Evolutionary conservation across 2,888 invertebrate genomes (phyloP), one percentile per base, ranked within the genome.

Genomic region (Tipula confusa): DNA sequence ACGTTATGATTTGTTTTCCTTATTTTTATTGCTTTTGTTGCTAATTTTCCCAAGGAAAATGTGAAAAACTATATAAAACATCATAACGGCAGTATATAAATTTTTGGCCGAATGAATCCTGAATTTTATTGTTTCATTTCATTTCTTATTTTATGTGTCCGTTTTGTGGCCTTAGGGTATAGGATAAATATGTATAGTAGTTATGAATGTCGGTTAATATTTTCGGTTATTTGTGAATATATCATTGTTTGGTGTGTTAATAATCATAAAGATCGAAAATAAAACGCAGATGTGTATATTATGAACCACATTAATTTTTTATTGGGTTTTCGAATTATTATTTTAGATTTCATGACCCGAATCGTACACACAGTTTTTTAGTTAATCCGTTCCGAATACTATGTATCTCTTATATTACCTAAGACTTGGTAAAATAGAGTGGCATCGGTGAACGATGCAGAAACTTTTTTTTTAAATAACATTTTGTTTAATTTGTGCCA

Each of bases 101-200:
- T 64, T 64, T 64, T 6, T 7, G 24, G 64, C 24, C 24, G 64
- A 64, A 24, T 64, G 64, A 64, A 64, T 24, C 64, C 24, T 24
- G 64, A 24, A 64, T 64, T 64, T 64, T 64, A 64, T 64, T 64
- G 64, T 64, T 64, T 64, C 64, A 64, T 64, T 64, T 64, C 64
- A 64, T 64, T 64, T 64, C 64, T 64, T 24, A 64, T 64, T 64
- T 64, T 64, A 64, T 64, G 24, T 11, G 24, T 64, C 64, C 64
- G 24, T 64, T 18, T 64, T 64, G 24, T 64, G 64, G 9, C 24
- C 24, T 24, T 64, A 1, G 64, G 64, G 48, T 48, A 15, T 15
- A 48, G 9, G 18, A 5, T 18, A 48, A 5, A 15, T 18, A 43
- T 11, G 7, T 15, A 64, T 18, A 24, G 64, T 11, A 15, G 43